Evolutionary conservation across 2,113 vertebrate species (phyloP).

Genomic region (Cheirogaleus medius): DNA sequence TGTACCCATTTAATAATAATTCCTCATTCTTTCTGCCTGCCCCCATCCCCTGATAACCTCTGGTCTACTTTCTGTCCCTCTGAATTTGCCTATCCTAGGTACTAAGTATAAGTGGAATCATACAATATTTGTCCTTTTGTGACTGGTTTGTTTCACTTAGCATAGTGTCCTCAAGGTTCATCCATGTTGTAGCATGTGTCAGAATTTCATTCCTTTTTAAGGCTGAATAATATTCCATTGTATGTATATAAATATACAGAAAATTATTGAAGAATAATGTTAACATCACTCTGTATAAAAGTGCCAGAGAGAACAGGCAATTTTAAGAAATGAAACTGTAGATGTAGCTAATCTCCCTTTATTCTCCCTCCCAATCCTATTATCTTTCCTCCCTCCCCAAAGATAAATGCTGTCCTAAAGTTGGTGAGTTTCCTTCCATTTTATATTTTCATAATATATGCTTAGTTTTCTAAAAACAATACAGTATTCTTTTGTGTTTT

Average conservation of each 20-base stretch:
- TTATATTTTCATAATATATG: not conserved
- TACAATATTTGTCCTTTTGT: not conserved
- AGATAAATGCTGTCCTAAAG: not conserved
- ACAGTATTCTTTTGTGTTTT: not conserved
- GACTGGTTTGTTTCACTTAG: not conserved
- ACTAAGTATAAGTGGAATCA: not conserved
- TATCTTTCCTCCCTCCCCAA: not conserved
- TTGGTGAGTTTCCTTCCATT: not conserved
- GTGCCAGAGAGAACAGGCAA: not conserved
- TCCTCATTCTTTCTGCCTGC: not conserved
- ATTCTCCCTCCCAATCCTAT: not conserved
- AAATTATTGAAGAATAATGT: not conserved
- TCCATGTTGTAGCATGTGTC: not conserved
- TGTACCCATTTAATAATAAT: not conserved
- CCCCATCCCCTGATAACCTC: not conserved
- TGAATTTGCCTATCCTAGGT: not conserved
- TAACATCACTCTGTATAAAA: not conserved
- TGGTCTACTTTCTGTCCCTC: not conserved
- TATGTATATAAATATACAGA: not conserved
- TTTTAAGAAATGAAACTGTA: constrained; percentile 26
- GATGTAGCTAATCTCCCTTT: not conserved
- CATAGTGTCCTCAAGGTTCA: not conserved
- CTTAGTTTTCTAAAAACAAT: not conserved
- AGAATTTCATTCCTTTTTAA: not conserved
- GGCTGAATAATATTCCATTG: not conserved